Evolutionary conservation across 2,797 vertebrate genomes (phyloP).

Genomic region (Schizopygopsis pylzovi): DNA sequence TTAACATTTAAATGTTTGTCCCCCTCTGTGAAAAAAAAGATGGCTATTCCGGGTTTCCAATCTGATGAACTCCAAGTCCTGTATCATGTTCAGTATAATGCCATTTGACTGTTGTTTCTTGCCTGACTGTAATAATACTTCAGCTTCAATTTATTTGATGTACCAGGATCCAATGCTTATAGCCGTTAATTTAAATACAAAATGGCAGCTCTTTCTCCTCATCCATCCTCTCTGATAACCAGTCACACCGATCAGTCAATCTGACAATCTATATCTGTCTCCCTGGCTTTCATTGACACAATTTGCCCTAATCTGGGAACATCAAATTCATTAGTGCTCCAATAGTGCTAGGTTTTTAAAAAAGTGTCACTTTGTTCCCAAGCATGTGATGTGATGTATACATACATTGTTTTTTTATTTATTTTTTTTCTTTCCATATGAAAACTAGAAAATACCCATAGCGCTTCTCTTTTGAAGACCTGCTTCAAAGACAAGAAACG

Average conservation of each 20-base stretch:
- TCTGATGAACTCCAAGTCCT: background rate
- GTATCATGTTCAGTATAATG: conserved; percentile 64
- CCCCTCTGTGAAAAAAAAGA: background rate
- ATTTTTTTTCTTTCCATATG: background rate
- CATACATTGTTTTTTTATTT: background rate
- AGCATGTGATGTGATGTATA: background rate
- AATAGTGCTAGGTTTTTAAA: background rate
- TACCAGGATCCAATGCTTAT: conserved; percentile 75
- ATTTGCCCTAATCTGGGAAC: conserved; percentile 11
- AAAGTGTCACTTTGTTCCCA: background rate
- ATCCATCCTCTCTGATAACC: conserved; percentile 70
- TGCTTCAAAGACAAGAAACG: background rate
- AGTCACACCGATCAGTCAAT: conserved; percentile 71
- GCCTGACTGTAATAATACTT: conserved; percentile 71
- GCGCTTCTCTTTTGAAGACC: background rate
- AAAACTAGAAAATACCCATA: background rate
- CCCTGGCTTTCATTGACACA: conserved; percentile 41
- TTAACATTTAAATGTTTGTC: background rate
- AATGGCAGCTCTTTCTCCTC: conserved; percentile 63
- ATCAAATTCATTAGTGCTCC: background rate
- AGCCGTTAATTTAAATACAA: conserved; percentile 74
- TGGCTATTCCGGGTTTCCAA: background rate
- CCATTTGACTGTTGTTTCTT: conserved; percentile 70
- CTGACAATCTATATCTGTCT: conserved; percentile 69
- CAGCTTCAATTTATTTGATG: conserved; percentile 73